Percentiles rank a stretch among this genome's conserved stretches.
These are phyloP conservation scores for Argentina silus DNA, from an alignment of 2,797 vertebrate species.

Conservation along the genomic window DNA sequence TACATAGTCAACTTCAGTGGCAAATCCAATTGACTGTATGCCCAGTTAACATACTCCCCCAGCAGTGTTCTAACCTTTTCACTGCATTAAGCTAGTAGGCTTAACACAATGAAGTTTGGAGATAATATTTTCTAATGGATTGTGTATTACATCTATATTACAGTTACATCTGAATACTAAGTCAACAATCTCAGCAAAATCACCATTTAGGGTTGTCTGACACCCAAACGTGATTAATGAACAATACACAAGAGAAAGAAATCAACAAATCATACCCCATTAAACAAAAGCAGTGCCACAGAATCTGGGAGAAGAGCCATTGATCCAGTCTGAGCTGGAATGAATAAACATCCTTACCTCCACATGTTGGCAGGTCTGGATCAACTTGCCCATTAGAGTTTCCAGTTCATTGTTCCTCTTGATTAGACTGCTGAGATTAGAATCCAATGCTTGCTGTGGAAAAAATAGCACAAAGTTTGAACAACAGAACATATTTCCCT, in stretches of 20 bases:
- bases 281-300: constrained; percentile 27
- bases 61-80: not conserved
- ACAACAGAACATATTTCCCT: constrained; percentile 52
- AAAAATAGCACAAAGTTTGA: constrained; percentile 20
- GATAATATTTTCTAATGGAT: not conserved
- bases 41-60: not conserved
- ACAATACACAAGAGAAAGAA: not conserved
- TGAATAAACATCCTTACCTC: constrained; percentile 86
- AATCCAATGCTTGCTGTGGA: constrained; percentile 93
- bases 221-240: not conserved
- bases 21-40: not conserved
- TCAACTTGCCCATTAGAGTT: constrained; percentile 95
- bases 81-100: not conserved
- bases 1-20: not conserved
- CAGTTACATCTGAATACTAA: not conserved
- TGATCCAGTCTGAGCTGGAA: constrained; percentile 32
- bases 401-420: constrained; percentile 99
- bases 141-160: too few relatives aligned
- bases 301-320: constrained; percentile 8
- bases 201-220: not conserved
- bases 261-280: constrained; percentile 12
- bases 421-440: constrained; percentile 94
- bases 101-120: not conserved
- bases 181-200: not conserved
- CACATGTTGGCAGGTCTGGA: constrained; percentile 98